These are phyloP conservation scores for Hyphantria cunea DNA, from an alignment of 1,140 invertebrate genomes.

Conservation along the genomic window DNA sequence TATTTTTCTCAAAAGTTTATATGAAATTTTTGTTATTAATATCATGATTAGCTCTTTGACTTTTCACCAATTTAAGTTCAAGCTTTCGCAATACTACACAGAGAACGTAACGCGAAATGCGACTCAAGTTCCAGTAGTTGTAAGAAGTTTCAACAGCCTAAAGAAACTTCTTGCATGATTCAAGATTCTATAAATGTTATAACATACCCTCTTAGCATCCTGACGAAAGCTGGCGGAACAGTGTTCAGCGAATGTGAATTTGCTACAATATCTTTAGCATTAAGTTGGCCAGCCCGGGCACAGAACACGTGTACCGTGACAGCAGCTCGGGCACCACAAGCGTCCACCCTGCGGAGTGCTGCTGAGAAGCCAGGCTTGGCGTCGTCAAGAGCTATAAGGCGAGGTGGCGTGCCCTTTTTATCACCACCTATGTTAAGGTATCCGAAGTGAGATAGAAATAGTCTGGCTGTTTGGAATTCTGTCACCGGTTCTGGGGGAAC, in stretches of 20 bases:
- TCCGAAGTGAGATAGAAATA: conserved; percentile 97
- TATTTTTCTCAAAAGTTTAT: no score
- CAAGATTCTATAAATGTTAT: no score
- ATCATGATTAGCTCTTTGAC: no score
- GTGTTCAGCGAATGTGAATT: conserved; percentile 81
- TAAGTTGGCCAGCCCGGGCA: conserved; percentile 92
- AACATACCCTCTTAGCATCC: conserved; percentile 69
- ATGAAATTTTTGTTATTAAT: no score
- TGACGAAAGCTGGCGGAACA: conserved; percentile 55
- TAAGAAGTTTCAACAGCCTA: no score
- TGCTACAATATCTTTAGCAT: conserved; percentile 89
- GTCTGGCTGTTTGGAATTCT: conserved; percentile 95
- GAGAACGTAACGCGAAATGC: no score
- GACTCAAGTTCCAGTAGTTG: no score
- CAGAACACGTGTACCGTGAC: conserved; percentile 98
- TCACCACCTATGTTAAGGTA: conserved; percentile 91
- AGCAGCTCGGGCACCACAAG: conserved; percentile 91
- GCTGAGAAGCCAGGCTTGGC: conserved; percentile 87
- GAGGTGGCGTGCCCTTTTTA: conserved; percentile 78
- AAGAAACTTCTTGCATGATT: no score
- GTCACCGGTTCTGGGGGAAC: conserved; percentile 91
- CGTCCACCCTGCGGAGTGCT: conserved; percentile 90
- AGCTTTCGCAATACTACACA: no score
- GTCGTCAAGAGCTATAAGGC: conserved; percentile 91
- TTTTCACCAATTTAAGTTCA: no score